Evolutionary conservation across 2,888 invertebrate species (phyloP), one percentile per base, ranked within the genome.

Genomic region (Strigamia transsilvanica): DNA sequence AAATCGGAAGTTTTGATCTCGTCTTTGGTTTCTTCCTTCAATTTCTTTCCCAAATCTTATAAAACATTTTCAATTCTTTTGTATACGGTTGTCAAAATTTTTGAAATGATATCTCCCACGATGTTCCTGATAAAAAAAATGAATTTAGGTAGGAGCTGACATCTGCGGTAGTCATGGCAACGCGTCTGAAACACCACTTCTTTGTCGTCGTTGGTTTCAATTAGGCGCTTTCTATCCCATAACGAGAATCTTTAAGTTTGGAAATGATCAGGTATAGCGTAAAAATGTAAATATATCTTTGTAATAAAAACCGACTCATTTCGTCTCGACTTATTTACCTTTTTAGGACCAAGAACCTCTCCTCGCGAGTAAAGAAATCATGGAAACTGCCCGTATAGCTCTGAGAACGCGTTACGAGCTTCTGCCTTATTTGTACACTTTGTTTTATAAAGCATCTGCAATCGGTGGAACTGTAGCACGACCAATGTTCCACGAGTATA

Each of bases 131-230:
- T 13, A n/a, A 15, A 27, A 66, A 66, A 66, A 73, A n/a, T 73
- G 73, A 73, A 73, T 73, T 73, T 32, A 85, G 83, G 85, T 84
- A 21, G 87, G 86, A 4, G 82, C 85, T 18, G 86, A 86, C 81
- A 86, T 86, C 56, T 86, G 86, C 82, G 86, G 86, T 18, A 86
- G 85, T 83, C 83, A 84, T 73, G 84, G 82, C 5, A 86, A 86
- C 32, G 86, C 89, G 0, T 87, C 86, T 7, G 87, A 87, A 80
- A 88, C 90, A 83, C 73, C 73, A 73, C 27, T 73, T 73, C 85
- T 90, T 85, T 90, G 90, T 82, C 85, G 88, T 56, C 85, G 90
- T 15, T 90, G 90, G 90, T 86, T 86, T 82, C 88, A 89, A 84
- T 84, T 89, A 0, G 90, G 89, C 4, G 88, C 90, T 0, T 90